These are phyloP conservation scores for Halichoeres trimaculatus DNA, from an alignment of 2,113 vertebrate species.

Conservation along the genomic window DNA sequence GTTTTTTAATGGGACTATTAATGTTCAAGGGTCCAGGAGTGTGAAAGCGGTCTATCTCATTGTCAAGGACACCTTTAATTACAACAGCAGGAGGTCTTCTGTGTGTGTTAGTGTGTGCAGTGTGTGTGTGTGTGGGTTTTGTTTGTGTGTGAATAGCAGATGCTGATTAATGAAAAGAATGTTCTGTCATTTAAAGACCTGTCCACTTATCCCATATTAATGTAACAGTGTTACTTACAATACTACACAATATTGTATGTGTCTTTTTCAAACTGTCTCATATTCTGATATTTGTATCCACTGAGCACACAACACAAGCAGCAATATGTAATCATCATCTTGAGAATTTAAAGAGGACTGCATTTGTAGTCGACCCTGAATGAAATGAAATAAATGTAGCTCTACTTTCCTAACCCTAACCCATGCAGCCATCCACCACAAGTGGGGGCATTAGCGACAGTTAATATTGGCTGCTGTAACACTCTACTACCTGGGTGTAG, in stretches of 20 bases:
- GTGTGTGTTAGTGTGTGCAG: slow-evolving; percentile 21
- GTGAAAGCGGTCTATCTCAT: slow-evolving; percentile 74
- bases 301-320: not conserved
- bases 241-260: not conserved
- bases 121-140: slow-evolving; percentile 13
- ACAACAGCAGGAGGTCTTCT: slow-evolving; percentile 70
- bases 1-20: slow-evolving; percentile 36
- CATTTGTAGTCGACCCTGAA: not conserved
- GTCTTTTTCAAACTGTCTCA: not conserved
- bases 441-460: too few species aligned
- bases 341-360: not conserved
- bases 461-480: too few species aligned
- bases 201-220: not conserved
- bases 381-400: too few species aligned
- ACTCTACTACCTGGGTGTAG: too few species aligned
- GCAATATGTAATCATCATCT: too few species aligned
- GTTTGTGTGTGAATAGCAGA: slow-evolving; percentile 1
- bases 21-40: slow-evolving; percentile 66
- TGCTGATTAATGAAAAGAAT: slow-evolving; percentile 34
- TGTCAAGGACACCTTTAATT: slow-evolving; percentile 86
- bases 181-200: not conserved
- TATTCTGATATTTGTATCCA: not conserved
- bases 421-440: too few species aligned
- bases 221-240: not conserved
- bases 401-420: too few species aligned